Base-by-base conservation (phyloP, 2,113 vertebrate species). In the Pantherophis guttatus region DNA sequence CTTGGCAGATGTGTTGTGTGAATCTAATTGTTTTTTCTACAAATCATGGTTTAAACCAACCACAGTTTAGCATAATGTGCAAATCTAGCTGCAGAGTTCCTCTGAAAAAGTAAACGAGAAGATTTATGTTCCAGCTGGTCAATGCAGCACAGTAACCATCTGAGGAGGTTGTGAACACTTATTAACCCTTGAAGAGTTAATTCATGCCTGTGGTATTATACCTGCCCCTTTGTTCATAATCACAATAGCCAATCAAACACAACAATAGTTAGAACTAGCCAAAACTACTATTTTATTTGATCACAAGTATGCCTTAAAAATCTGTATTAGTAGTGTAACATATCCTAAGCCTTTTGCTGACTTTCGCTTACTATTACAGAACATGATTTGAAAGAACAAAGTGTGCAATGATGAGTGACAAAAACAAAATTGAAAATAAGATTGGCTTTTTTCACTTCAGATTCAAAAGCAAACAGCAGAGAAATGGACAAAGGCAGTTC, bases 381-480 rank as follows among this genome's bases (percentile, higher is more conserved):
- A 55, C 53, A 1, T 54, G 33, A 90, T 87, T 24, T 26, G 9
- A 90, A 88, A 70, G 33, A 89, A 23, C 7, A 4, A 55, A 92
- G 24, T 39, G n/a, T 89, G 81, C 52, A 90, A 48, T 54, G 33
- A 50, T 70, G 75, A 87, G 12, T 90, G 88, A 87, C 58, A 87
- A 92, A 87, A 88, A 70, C 50, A 90, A 92, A 94, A 94, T 87
- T 75, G 88, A 87, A 94, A 92, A 50, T 13, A 89, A 57, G 33
- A 87, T 65, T 75, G 57, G 21, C 75, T 92, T 90, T 88, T 88
- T 50, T 53, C 59, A 88, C 26, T 29, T 91, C 53, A 70, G 59
- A 70, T 88, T 92, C 58, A 21, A 24, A 87, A 92, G 93, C 81
- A 65, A 62, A 44, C 12, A 23, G 81, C 70, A 91, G 88, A 21